Conservation (phyloP, 2,113 vertebrate genomes). For the Ranitomeya imitator region DNA sequence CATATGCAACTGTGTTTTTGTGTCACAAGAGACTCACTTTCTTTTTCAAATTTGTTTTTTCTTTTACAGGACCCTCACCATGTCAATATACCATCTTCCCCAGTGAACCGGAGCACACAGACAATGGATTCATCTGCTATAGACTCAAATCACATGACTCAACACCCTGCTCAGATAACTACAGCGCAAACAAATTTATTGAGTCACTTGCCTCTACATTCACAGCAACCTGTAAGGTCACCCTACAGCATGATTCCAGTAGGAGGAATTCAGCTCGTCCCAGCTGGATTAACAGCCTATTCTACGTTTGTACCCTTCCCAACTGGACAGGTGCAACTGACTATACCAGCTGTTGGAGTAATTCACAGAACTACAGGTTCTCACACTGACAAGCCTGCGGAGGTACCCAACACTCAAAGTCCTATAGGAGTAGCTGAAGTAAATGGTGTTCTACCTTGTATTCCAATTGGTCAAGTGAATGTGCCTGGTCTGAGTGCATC, state of each 20-base stretch:
- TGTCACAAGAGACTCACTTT: background rate
- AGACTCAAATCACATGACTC: constrained; percentile 55
- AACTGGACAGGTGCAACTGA: constrained; percentile 86
- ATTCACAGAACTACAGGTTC: constrained; percentile 81
- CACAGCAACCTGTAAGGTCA: constrained; percentile 83
- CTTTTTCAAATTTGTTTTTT: constrained; percentile 43
- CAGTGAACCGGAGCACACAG: constrained; percentile 70
- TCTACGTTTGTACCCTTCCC: constrained; percentile 94
- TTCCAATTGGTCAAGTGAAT: constrained; percentile 84
- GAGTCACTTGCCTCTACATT: constrained; percentile 95
- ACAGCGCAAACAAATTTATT: constrained; percentile 80
- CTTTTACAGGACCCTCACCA: constrained; percentile 60
- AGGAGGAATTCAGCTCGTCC: constrained; percentile 91
- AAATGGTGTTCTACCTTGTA: constrained; percentile 81
- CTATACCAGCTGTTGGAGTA: constrained; percentile 87
- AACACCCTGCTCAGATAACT: constrained; percentile 57
- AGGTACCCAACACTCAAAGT: constrained; percentile 49
- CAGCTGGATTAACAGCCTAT: constrained; percentile 85
- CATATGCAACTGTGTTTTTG: background rate
- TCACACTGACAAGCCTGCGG: constrained; percentile 57
- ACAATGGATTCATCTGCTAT: constrained; percentile 54
- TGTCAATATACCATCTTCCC: constrained; percentile 56
- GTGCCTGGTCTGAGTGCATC: constrained; percentile 71
- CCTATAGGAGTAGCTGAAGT: constrained; percentile 77
- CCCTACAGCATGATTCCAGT: constrained; percentile 87